phyloP scores from a whole-genome alignment of 2,113 vertebrate species.

The Setophaga kirtlandii region DNA sequence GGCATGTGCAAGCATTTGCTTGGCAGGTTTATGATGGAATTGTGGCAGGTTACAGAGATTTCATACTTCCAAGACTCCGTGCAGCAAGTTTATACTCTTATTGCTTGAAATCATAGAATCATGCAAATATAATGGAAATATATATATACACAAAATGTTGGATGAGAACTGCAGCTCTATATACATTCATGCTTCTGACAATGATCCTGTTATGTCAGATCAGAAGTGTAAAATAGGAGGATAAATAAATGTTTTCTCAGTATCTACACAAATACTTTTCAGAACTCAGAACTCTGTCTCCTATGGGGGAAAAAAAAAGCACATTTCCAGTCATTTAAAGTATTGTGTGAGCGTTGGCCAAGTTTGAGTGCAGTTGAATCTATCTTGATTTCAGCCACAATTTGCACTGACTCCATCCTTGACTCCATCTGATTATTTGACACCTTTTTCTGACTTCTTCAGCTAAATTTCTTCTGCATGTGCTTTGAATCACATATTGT shows the following conservation, averaged over 20 bases:
- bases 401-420: background rate
- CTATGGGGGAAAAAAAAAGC: rapidly evolving
- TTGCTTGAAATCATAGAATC: background rate
- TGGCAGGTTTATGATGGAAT: background rate
- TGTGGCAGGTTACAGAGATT: background rate
- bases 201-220: background rate
- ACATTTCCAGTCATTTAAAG: background rate
- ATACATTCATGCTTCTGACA: background rate
- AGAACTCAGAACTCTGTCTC: background rate
- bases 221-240: background rate
- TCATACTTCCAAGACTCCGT: background rate
- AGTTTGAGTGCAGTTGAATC: background rate
- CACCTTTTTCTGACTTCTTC: background rate
- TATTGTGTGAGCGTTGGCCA: background rate
- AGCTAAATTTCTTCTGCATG: background rate
- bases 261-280: background rate
- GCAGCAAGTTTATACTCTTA: background rate
- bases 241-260: background rate
- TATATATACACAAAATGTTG: background rate
- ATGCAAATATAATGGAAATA: background rate
- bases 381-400: background rate
- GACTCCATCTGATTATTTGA: background rate
- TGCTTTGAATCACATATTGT: background rate
- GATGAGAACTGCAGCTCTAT: background rate
- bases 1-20: background rate